These are phyloP conservation scores for Drosophila siamana DNA, from an alignment of 2,888 invertebrate genomes.

Conservation along the genomic window DNA sequence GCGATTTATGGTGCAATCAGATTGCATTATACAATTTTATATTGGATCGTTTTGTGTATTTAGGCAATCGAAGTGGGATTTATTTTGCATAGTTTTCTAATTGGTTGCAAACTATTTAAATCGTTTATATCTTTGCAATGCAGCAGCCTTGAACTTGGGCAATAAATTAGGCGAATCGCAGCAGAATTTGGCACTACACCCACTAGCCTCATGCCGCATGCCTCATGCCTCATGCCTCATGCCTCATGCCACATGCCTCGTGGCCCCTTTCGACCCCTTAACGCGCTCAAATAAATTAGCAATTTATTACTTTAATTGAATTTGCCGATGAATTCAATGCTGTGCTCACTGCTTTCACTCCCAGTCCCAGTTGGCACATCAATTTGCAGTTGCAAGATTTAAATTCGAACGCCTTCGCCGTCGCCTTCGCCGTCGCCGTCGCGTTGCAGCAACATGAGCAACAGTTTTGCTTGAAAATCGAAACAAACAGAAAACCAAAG, in stretches of 20 bases:
- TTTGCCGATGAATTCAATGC: no score
- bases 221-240: no score
- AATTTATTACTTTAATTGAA: slow-evolving; percentile 71
- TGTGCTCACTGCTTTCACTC: slow-evolving; percentile 49
- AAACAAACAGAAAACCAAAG: no score
- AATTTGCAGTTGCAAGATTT: slow-evolving; percentile 55
- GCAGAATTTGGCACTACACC: slow-evolving; percentile 13
- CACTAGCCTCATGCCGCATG: no score
- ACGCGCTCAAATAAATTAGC: slow-evolving; percentile 26
- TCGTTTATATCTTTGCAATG: slow-evolving; percentile 3
- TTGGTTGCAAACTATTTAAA: neutral
- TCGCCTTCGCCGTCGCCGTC: no score
- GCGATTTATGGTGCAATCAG: no score
- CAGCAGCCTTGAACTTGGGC: slow-evolving; percentile 54
- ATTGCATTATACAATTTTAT: no score
- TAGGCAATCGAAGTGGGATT: neutral
- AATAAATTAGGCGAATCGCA: slow-evolving; percentile 31
- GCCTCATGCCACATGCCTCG: neutral
- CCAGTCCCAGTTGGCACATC: slow-evolving; percentile 47
- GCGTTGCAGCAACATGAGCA: slow-evolving; percentile 14
- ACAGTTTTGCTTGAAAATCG: slow-evolving; percentile 33
- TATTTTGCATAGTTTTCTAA: neutral
- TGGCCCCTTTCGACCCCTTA: neutral
- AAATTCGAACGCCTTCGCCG: slow-evolving; percentile 46
- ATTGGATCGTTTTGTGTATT: no score